A percentile compares a stretch with the other conserved stretches of the same genome.
Evolutionary conservation across 2,888 invertebrate species (phyloP).

Genomic region (Hemithea aestivaria): DNA sequence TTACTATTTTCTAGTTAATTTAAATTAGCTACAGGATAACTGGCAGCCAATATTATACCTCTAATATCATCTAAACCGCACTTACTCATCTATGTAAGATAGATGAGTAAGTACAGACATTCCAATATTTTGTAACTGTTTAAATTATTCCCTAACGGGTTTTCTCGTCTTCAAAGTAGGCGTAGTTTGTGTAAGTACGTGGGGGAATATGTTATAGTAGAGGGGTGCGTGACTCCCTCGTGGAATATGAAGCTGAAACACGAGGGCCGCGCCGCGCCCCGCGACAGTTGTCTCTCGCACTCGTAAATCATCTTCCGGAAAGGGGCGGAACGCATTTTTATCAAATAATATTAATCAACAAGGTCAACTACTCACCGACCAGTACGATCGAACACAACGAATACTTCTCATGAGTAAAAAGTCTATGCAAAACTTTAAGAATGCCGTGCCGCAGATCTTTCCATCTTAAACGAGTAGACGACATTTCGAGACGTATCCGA

Average conservation of each 20-base stretch:
- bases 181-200: neutral
- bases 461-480: conserved; percentile 19
- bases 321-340: conserved; percentile 49
- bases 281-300: conserved; percentile 14
- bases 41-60: too few relatives aligned
- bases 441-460: conserved; percentile 18
- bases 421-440: conserved; percentile 20
- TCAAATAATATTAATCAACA: neutral
- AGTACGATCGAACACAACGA: too few relatives aligned
- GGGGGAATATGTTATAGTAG: conserved; percentile 28
- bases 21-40: too few relatives aligned
- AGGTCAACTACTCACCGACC: neutral
- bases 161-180: neutral
- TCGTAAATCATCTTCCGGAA: conserved; percentile 61
- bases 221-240: conserved; percentile 48
- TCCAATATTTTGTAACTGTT: too few relatives aligned
- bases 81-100: too few relatives aligned
- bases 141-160: neutral
- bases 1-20: too few relatives aligned
- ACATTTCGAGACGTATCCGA: conserved; percentile 17
- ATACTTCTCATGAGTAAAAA: conserved; percentile 7
- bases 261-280: conserved; percentile 33
- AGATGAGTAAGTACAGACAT: too few relatives aligned
- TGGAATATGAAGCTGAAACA: conserved; percentile 59
- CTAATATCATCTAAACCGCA: too few relatives aligned